phyloP scores from a whole-genome alignment of 2,797 vertebrate species.

The Luscinia luscinia region DNA sequence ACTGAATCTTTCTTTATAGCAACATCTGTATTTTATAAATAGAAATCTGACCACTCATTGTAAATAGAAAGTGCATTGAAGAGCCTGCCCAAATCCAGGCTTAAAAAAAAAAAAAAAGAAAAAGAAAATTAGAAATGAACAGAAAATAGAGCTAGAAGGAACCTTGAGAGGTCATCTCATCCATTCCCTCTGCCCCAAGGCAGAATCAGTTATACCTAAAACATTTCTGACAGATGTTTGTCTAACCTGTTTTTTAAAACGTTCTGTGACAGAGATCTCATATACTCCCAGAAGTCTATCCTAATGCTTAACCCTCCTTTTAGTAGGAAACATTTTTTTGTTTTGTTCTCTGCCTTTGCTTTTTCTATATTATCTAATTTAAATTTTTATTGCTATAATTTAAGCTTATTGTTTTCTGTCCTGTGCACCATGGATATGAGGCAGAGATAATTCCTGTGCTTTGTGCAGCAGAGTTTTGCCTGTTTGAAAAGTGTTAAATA shows the following conservation, averaged over 20 bases:
- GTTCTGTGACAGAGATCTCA: constrained; percentile 25
- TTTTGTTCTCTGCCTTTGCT: neutral
- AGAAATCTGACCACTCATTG: constrained; percentile 12
- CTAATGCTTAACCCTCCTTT: neutral
- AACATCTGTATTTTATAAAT: constrained; percentile 26
- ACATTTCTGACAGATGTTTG: constrained; percentile 56
- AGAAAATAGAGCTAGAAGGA: constrained; percentile 17
- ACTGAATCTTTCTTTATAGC: neutral
- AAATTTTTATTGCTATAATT: neutral
- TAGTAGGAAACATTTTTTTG: neutral
- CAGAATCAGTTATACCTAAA: constrained; percentile 54
- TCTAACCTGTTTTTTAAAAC: constrained; percentile 44
- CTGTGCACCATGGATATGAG: neutral
- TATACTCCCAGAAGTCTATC: neutral
- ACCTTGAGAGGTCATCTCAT: constrained; percentile 49
- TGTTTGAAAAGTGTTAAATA: neutral
- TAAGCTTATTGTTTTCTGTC: neutral
- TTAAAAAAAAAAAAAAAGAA: neutral
- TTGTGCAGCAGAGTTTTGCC: neutral
- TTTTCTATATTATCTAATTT: neutral
- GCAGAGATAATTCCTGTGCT: neutral
- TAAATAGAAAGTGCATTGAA: neutral
- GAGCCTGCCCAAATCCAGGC: neutral
- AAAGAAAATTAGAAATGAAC: neutral
- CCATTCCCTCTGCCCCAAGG: constrained; percentile 48